These are phyloP conservation scores for Characodon lateralis DNA, from an alignment of 2,797 vertebrate genomes.

Conservation along the genomic window DNA sequence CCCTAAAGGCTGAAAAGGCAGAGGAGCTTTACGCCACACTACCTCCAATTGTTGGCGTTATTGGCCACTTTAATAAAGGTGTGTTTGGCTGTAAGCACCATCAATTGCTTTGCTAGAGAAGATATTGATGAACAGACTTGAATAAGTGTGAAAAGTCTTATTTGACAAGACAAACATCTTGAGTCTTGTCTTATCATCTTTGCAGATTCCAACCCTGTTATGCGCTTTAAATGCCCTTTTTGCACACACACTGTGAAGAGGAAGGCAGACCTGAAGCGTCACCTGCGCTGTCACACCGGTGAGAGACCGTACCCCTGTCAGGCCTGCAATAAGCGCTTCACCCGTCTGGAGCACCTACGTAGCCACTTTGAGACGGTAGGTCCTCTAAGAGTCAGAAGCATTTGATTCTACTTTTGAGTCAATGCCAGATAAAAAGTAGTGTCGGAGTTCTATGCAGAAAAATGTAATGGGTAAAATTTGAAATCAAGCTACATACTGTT, in stretches of 20 bases:
- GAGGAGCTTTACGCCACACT: slow-evolving; percentile 85
- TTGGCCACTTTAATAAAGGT: slow-evolving; percentile 89
- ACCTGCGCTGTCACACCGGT: slow-evolving; percentile 95
- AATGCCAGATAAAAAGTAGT: neutral
- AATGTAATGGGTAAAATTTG: neutral
- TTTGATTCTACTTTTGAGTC: neutral
- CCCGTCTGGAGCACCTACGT: slow-evolving; percentile 93
- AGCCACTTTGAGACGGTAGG: slow-evolving; percentile 95
- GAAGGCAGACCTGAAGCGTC: slow-evolving; percentile 96
- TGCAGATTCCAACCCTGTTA: slow-evolving; percentile 88
- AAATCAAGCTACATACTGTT: neutral
- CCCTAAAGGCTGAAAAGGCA: slow-evolving; percentile 83
- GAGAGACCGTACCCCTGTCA: slow-evolving; percentile 96
- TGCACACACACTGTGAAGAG: slow-evolving; percentile 97
- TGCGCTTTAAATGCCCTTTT: slow-evolving; percentile 97
- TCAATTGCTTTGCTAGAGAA: neutral
- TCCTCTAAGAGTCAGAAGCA: slow-evolving; percentile 2
- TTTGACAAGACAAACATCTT: neutral
- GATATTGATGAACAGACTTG: neutral
- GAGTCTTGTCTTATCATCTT: slow-evolving; percentile 29
- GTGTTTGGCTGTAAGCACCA: slow-evolving; percentile 39
- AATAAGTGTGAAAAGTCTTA: neutral
- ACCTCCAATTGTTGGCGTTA: slow-evolving; percentile 84
- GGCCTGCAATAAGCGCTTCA: slow-evolving; percentile 96
- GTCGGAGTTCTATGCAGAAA: neutral